Conservation (phyloP, 2,888 invertebrate genomes). For the Mimachlamys varia region DNA sequence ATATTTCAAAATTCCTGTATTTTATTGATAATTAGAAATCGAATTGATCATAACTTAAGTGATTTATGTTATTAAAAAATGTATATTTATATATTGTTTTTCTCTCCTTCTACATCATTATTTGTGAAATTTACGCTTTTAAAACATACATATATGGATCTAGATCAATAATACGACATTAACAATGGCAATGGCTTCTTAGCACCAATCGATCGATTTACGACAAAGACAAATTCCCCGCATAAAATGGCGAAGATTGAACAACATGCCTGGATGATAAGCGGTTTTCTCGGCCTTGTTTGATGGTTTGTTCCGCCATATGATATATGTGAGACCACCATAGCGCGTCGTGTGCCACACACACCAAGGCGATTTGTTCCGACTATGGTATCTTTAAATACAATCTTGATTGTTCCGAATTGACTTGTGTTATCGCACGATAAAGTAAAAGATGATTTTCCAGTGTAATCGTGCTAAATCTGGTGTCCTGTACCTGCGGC, state of each 20-base stretch:
- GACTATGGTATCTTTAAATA: neutral
- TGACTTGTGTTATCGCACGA: neutral
- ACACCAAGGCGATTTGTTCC: neutral
- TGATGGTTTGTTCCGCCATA: neutral
- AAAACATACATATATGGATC: neutral
- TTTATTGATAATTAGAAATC: too few species aligned
- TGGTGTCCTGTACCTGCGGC: neutral
- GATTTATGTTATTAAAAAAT: too few species aligned
- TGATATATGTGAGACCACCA: neutral
- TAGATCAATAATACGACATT: neutral
- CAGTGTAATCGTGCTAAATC: neutral
- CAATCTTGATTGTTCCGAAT: neutral
- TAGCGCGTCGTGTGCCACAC: neutral
- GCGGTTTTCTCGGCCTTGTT: neutral
- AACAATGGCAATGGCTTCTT: neutral
- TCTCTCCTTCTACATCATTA: too few species aligned
- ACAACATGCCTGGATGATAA: neutral
- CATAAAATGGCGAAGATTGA: neutral
- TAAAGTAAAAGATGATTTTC: neutral
- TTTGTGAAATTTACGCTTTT: too few species aligned
- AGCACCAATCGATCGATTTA: neutral
- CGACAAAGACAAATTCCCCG: neutral
- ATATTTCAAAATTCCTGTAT: too few species aligned
- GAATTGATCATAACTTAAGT: too few species aligned
- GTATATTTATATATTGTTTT: too few species aligned